A percentile compares a stretch with the other conserved stretches of the same genome.
phyloP scores from a whole-genome alignment of 2,888 invertebrate species.

The Aquatica leii region DNA sequence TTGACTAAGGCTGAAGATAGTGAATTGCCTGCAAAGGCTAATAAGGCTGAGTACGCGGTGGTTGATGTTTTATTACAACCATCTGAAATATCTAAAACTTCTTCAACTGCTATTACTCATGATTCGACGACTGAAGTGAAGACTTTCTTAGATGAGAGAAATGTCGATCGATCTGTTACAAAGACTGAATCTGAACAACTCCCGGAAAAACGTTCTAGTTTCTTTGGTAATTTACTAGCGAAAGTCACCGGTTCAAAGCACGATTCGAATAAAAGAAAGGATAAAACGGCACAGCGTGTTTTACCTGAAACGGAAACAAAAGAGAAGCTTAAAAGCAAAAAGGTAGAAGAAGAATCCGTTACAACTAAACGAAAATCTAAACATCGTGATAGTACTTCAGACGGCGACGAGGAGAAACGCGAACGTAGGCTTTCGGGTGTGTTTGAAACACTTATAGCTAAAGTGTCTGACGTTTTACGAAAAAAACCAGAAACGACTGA shows the following conservation, averaged over 20 bases:
- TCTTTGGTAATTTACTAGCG: conserved; percentile 45
- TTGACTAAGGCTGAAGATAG: conserved; percentile 2
- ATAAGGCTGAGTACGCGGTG: conserved; percentile 10
- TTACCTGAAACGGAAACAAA: neutral
- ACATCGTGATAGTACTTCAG: conserved; percentile 23
- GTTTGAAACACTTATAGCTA: conserved; percentile 49
- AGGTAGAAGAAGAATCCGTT: too few species aligned
- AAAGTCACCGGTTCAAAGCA: conserved; percentile 44
- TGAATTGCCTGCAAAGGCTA: conserved; percentile 26
- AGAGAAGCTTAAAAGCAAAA: neutral
- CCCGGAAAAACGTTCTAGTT: conserved; percentile 41
- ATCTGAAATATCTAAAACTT: conserved; percentile 4
- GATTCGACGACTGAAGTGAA: conserved; percentile 7
- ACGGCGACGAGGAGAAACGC: conserved; percentile 18
- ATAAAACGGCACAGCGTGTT: conserved; percentile 27
- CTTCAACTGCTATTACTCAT: neutral
- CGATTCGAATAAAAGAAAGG: conserved; percentile 41
- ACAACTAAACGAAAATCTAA: too few species aligned
- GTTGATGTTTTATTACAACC: conserved; percentile 19
- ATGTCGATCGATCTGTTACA: too few species aligned
- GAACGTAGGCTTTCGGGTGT: conserved; percentile 47
- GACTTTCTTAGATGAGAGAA: conserved; percentile 23
- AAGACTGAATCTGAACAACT: conserved; percentile 1
- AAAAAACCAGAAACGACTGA: conserved; percentile 21
- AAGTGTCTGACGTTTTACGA: conserved; percentile 48